phyloP scores from a whole-genome alignment of 1,140 invertebrate genomes.

The Brachionus calyciflorus region DNA sequence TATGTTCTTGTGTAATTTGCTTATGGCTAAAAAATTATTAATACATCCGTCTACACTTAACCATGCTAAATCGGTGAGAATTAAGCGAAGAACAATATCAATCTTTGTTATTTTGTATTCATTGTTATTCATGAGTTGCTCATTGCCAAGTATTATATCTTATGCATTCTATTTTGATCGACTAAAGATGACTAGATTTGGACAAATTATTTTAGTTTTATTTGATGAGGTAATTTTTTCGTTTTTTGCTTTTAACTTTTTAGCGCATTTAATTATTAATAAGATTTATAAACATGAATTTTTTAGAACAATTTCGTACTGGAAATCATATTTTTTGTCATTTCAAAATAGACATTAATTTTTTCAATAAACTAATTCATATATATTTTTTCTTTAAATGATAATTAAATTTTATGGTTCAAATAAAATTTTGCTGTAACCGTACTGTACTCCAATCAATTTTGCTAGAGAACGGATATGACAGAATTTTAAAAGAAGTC shows the following conservation, averaged over 20 bases:
- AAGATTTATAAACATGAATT: conserved; percentile 21
- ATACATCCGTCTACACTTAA: background rate
- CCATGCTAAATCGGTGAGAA: background rate
- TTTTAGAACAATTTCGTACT: background rate
- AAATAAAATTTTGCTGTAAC: too few relatives aligned
- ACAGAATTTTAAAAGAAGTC: too few relatives aligned
- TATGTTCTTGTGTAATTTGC: conserved; percentile 27
- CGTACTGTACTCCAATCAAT: too few relatives aligned
- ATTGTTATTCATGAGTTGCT: background rate
- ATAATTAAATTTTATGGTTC: background rate
- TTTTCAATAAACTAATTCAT: too few relatives aligned
- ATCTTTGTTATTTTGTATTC: conserved; percentile 17
- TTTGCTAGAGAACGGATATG: too few relatives aligned
- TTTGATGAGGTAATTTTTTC: conserved; percentile 4
- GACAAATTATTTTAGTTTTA: background rate
- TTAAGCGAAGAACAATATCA: conserved; percentile 9
- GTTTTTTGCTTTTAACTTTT: conserved; percentile 37
- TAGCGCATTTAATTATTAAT: conserved; percentile 12
- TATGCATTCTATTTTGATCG: conserved; percentile 16
- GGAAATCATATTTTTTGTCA: conserved; percentile 1
- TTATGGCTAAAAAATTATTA: conserved; percentile 10
- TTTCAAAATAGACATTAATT: too few relatives aligned
- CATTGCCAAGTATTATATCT: background rate
- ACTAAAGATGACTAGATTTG: background rate
- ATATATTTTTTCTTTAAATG: too few relatives aligned